phyloP scores from a whole-genome alignment of 2,113 vertebrate genomes.

The Crotalus viridis region DNA sequence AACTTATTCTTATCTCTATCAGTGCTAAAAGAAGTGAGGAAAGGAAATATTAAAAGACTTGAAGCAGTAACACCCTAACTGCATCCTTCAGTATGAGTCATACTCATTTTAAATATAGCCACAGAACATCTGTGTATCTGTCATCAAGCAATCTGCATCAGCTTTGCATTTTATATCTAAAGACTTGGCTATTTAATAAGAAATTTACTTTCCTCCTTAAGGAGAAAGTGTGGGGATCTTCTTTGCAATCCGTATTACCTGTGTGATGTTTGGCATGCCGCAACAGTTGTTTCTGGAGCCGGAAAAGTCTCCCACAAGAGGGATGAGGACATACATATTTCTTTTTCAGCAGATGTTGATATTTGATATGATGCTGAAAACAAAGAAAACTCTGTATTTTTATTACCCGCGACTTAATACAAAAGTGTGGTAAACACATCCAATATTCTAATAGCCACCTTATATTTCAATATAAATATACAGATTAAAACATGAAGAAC shows the following conservation, averaged over 20 bases:
- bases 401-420: not conserved
- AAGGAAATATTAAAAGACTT: not conserved
- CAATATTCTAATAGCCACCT: not conserved
- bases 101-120: not conserved
- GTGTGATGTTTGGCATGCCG: constrained; percentile 98
- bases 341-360: constrained; percentile 97
- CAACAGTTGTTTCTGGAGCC: constrained; percentile 95
- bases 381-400: not conserved
- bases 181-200: not conserved
- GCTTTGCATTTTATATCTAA: constrained; percentile 11
- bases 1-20: not conserved
- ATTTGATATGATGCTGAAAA: constrained; percentile 95
- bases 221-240: not conserved
- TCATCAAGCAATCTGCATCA: not conserved
- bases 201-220: not conserved
- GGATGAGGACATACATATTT: constrained; percentile 97
- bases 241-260: constrained; percentile 68
- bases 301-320: constrained; percentile 93
- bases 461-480: not conserved
- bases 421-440: not conserved
- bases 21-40: not conserved
- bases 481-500: not conserved
- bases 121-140: not conserved
- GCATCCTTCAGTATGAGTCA: not conserved
- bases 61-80: not conserved